A percentile compares a stretch with the other conserved stretches of the same genome.
Conservation (phyloP, 2,113 vertebrate species). For the Melanerpes formicivorus region DNA sequence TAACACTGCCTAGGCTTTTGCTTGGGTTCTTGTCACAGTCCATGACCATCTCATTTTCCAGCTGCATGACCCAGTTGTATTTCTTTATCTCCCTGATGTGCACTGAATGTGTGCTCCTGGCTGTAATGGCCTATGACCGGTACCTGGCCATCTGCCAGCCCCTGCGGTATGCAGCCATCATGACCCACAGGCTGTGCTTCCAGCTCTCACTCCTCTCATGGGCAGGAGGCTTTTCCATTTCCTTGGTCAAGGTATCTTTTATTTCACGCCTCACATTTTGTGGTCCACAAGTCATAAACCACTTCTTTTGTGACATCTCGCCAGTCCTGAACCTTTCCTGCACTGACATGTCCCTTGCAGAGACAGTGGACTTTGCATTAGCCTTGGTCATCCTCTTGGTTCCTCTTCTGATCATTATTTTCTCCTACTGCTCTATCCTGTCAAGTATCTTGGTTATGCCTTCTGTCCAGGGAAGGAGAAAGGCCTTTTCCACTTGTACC, state of each 20-base stretch:
- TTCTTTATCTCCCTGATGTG: conserved; percentile 69
- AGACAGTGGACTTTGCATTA: neutral
- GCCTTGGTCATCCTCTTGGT: neutral
- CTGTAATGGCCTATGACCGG: neutral
- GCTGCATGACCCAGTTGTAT: conserved; percentile 67
- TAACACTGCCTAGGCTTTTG: conserved; percentile 52
- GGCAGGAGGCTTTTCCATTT: neutral
- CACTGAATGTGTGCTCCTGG: conserved; percentile 62
- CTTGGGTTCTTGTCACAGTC: conserved; percentile 36
- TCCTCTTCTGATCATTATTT: neutral
- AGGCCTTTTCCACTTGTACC: neutral
- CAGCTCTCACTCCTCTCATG: neutral
- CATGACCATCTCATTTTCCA: conserved; percentile 66
- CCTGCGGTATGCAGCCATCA: neutral
- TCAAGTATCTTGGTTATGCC: neutral
- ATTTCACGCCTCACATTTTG: neutral
- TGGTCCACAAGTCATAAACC: neutral
- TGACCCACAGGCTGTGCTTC: neutral
- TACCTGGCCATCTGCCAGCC: neutral
- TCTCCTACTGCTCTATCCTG: neutral
- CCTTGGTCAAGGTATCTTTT: neutral
- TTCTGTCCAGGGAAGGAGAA: neutral
- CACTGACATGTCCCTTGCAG: neutral
- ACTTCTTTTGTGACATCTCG: conserved; percentile 12
- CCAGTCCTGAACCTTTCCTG: neutral